phyloP scores from a whole-genome alignment of 1,140 invertebrate genomes.

The Gonioctena quinquepunctata region DNA sequence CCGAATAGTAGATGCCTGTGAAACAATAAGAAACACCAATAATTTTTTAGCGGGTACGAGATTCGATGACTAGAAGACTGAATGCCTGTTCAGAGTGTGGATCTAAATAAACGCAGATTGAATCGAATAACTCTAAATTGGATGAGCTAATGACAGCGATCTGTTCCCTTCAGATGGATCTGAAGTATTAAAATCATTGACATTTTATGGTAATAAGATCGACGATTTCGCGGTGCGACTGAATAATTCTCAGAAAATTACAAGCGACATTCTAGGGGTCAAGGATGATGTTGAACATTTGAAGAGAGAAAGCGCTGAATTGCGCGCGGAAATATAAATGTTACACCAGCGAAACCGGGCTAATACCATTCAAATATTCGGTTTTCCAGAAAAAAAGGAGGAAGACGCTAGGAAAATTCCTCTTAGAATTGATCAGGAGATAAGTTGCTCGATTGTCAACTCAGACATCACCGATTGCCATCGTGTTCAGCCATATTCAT shows the following conservation, averaged over 20 bases:
- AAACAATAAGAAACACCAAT: too few species aligned
- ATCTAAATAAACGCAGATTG: background rate
- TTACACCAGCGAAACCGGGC: background rate
- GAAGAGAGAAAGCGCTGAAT: background rate
- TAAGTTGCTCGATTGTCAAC: background rate
- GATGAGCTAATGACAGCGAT: background rate
- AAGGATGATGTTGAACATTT: background rate
- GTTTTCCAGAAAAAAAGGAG: background rate
- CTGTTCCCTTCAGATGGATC: background rate
- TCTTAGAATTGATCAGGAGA: background rate
- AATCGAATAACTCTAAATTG: background rate
- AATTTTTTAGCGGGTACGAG: too few species aligned
- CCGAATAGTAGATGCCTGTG: too few species aligned
- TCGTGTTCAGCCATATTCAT: background rate
- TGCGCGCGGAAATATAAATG: background rate
- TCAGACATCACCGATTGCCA: background rate
- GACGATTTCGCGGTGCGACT: background rate
- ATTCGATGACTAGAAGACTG: too few species aligned
- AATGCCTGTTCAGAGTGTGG: background rate
- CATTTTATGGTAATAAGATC: background rate
- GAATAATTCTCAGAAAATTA: background rate
- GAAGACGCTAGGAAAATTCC: background rate
- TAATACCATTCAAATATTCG: background rate
- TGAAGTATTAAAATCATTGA: background rate
- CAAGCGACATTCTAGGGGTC: background rate